Percentiles rank a stretch among this genome's conserved stretches.
Conservation (phyloP, 1,140 invertebrate species). For the Muscidifurax raptorellus region DNA sequence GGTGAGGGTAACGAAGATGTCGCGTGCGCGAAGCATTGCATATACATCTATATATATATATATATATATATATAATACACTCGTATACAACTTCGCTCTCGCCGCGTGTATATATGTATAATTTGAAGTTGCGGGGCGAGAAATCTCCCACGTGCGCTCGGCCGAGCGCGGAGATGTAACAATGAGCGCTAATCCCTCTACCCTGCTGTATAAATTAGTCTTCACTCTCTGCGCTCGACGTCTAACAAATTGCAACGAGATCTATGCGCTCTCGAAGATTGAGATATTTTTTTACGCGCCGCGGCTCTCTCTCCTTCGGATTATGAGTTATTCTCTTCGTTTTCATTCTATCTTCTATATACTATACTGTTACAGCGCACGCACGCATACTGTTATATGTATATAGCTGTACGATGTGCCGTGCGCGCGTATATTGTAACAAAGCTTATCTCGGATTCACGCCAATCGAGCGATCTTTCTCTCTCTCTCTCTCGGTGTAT, state of each 20-base stretch:
- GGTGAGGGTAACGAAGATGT: conserved; percentile 47
- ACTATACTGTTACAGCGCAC: no score
- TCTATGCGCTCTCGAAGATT: background rate
- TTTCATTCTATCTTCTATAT: background rate
- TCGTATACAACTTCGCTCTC: no score
- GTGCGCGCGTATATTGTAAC: no score
- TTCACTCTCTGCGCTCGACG: background rate
- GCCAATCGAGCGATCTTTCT: no score
- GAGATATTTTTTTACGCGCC: conserved; percentile 4
- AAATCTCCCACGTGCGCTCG: conserved; percentile 4
- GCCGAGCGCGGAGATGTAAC: background rate
- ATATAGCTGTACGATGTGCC: no score
- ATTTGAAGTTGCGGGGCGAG: background rate
- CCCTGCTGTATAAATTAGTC: background rate
- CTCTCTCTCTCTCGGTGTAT: no score
- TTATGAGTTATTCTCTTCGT: background rate
- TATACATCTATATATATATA: background rate
- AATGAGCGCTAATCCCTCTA: conserved; percentile 4
- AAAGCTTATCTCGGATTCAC: no score
- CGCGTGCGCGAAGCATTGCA: conserved; percentile 26
- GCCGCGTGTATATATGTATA: background rate
- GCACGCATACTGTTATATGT: no score
- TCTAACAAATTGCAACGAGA: background rate
- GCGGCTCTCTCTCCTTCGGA: no score
- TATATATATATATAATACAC: background rate